Conservation (phyloP, 2,113 vertebrate species). For the Phaethornis superciliosus region DNA sequence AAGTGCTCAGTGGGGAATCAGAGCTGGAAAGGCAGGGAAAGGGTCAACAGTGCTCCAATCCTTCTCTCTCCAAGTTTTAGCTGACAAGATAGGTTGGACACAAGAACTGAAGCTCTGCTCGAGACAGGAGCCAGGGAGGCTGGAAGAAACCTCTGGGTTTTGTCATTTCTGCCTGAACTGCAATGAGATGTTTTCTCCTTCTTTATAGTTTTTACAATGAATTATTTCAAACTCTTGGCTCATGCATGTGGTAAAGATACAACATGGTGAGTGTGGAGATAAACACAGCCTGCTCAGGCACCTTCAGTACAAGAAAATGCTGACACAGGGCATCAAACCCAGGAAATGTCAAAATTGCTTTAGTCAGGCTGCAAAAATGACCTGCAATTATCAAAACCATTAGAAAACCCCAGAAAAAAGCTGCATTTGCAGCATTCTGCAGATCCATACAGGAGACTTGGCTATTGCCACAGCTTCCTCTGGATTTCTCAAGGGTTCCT, state of each 20-base stretch:
- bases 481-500: neutral
- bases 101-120: neutral
- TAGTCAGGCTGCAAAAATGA: conserved; percentile 23
- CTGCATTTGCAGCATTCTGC: neutral
- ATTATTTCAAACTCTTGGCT: neutral
- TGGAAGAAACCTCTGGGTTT: neutral
- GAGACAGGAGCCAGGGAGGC: neutral
- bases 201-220: neutral
- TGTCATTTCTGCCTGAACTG: neutral
- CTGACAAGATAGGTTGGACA: neutral
- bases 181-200: neutral
- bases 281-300: neutral
- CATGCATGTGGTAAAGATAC: neutral
- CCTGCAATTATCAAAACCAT: conserved; percentile 39
- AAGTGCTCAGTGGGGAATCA: neutral
- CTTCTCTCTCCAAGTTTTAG: neutral
- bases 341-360: conserved; percentile 6
- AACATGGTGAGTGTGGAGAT: neutral
- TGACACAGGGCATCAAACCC: neutral
- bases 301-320: neutral
- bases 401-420: neutral
- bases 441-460: neutral
- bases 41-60: accelerated
- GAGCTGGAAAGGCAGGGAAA: neutral
- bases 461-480: neutral